These are phyloP conservation scores for Agrilus mali DNA, from an alignment of 2,888 invertebrate genomes.

Conservation along the genomic window DNA sequence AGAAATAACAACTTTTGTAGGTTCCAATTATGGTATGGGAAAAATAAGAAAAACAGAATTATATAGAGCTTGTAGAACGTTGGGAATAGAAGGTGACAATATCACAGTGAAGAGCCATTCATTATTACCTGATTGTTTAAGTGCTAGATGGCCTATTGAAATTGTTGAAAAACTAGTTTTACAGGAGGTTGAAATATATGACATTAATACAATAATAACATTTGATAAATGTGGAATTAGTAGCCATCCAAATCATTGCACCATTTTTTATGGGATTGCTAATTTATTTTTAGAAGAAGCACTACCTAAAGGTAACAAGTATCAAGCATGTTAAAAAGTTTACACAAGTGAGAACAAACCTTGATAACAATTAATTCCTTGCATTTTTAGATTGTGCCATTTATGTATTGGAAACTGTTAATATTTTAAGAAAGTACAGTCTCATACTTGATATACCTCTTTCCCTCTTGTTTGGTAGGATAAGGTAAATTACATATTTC, in stretches of 20 bases:
- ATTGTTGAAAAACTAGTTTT: conserved; percentile 49
- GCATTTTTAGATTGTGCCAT: conserved; percentile 61
- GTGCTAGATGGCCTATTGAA: conserved; percentile 61
- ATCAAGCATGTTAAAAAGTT: conserved; percentile 22
- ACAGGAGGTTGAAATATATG: conserved; percentile 56
- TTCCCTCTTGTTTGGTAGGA: conserved; percentile 62
- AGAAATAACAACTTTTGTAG: conserved; percentile 19
- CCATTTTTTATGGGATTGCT: conserved; percentile 70
- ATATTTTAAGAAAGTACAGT: conserved; percentile 75
- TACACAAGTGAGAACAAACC: not conserved
- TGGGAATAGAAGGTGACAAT: conserved; percentile 69
- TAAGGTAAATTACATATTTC: conserved; percentile 43
- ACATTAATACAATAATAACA: conserved; percentile 76
- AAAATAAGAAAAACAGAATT: conserved; percentile 61
- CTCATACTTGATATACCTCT: conserved; percentile 72
- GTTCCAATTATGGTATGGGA: conserved; percentile 33
- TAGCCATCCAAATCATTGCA: conserved; percentile 82
- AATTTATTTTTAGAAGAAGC: conserved; percentile 63
- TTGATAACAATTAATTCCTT: conserved; percentile 6
- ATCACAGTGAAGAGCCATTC: conserved; percentile 60
- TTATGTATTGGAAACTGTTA: conserved; percentile 75
- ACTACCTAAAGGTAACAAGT: conserved; percentile 52
- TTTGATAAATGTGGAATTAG: conserved; percentile 93
- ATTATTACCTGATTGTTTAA: conserved; percentile 64
- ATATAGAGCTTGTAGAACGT: conserved; percentile 61